These are phyloP conservation scores for human DNA, from an alignment of 2,113 vertebrate species.

Conservation along the genomic window GRCh38 chr2:211859001-211859500, in stretches of 20 bases:
- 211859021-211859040: too few relatives aligned
- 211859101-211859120: neutral
- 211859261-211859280: neutral
- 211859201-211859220: neutral
- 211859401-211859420: neutral
- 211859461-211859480: neutral
- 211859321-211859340: neutral
- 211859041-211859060: too few relatives aligned
- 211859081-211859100: neutral
- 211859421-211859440: neutral
- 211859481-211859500: neutral
- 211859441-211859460: neutral
- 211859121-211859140: neutral
- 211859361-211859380: neutral
- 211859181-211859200: neutral
- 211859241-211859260: neutral
- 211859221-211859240: neutral
- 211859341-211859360: neutral
- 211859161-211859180: constrained; percentile 15
- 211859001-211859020: too few relatives aligned
- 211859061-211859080: too few relatives aligned
- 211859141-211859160: constrained; percentile 5
- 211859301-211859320: neutral
- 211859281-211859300: neutral
- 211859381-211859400: neutral